Percentiles rank a stretch among this genome's conserved stretches.
Conservation (phyloP, 2,113 vertebrate species). For the Brienomyrus brachyistius region DNA sequence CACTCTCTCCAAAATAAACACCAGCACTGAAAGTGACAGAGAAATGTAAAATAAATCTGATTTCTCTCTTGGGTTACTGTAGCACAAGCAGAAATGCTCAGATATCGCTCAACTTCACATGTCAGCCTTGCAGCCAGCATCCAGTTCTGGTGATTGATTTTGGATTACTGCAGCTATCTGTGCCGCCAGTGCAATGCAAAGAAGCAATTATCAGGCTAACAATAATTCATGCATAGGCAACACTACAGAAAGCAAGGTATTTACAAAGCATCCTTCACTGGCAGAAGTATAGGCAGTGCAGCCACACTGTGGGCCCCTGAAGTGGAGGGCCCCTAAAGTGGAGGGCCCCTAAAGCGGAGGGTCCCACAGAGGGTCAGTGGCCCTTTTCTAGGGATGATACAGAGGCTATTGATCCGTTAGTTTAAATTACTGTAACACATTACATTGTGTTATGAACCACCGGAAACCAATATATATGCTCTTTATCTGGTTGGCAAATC, state of each 20-base stretch:
- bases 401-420: neutral
- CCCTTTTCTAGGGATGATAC: neutral
- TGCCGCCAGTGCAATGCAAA: neutral
- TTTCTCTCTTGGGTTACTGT: neutral
- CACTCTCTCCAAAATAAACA: neutral
- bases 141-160: neutral
- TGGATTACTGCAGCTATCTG: neutral
- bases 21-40: neutral
- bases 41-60: neutral
- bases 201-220: neutral
- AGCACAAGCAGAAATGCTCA: neutral
- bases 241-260: neutral
- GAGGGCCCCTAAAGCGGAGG: too few relatives aligned
- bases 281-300: neutral
- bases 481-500: neutral
- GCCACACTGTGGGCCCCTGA: neutral
- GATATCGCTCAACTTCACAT: neutral
- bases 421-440: neutral
- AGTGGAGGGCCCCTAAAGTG: neutral
- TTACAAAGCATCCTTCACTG: neutral
- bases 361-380: neutral
- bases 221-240: neutral
- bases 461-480: neutral
- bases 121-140: neutral
- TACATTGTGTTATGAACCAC: neutral